Conservation (phyloP, 2,888 invertebrate species). For the Catocala fraxini region DNA sequence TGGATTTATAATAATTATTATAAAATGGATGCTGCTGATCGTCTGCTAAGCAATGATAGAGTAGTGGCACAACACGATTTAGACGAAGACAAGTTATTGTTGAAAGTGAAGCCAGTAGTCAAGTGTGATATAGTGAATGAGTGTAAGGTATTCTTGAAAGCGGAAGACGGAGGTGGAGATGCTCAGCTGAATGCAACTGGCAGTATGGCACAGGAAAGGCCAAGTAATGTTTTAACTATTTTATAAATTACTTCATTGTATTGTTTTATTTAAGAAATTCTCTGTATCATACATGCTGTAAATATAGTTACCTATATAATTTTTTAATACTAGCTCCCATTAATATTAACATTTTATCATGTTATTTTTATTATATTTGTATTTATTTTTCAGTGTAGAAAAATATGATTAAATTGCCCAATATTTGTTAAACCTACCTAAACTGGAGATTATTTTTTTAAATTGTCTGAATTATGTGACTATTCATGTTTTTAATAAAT, state of each 20-base stretch:
- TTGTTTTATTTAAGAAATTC: neutral
- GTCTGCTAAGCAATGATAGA: constrained; percentile 57
- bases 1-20: constrained; percentile 35
- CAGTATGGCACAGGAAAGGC: constrained; percentile 52
- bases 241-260: neutral
- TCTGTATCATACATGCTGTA: too few relatives aligned
- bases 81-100: constrained; percentile 62
- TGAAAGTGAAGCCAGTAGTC: constrained; percentile 62
- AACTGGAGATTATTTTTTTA: too few relatives aligned
- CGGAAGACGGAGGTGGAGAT: constrained; percentile 82
- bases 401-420: too few relatives aligned
- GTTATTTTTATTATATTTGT: too few relatives aligned
- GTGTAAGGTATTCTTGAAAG: constrained; percentile 77
- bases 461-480: too few relatives aligned
- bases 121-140: constrained; percentile 80
- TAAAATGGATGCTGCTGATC: constrained; percentile 74
- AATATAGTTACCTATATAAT: too few relatives aligned
- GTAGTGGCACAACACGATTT: constrained; percentile 46
- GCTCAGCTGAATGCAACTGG: constrained; percentile 60
- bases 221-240: constrained; percentile 51
- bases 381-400: too few relatives aligned
- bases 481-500: too few relatives aligned
- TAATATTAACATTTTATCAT: too few relatives aligned
- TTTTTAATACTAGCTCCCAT: too few relatives aligned
- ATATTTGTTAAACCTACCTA: too few relatives aligned